A percentile compares a stretch with the other conserved stretches of the same genome.
Conservation (phyloP, 1,140 invertebrate species). For the Drosophila baimaii region DNA sequence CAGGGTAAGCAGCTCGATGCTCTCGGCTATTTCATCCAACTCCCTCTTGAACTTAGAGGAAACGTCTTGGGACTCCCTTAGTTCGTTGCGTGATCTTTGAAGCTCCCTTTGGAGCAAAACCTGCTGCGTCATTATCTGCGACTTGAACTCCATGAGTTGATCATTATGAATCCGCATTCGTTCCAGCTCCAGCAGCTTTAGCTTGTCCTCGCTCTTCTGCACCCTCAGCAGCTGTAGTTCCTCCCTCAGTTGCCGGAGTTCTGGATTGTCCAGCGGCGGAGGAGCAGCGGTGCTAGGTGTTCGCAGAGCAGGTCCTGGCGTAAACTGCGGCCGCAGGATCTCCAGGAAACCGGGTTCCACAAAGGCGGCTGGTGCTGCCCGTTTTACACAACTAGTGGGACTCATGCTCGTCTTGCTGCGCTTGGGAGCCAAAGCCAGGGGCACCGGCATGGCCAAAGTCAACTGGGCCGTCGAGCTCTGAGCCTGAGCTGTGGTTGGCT, state of each 20-base stretch:
- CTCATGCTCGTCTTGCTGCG: conserved; percentile 81
- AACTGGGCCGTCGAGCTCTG: conserved; percentile 68
- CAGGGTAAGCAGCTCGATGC: conserved; percentile 97
- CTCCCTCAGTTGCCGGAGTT: conserved; percentile 92
- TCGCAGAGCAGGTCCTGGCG: conserved; percentile 91
- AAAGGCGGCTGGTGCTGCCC: conserved; percentile 60
- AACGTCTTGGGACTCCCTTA: conserved; percentile 92
- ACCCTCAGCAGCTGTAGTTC: conserved; percentile 95
- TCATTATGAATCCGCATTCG: conserved; percentile 93
- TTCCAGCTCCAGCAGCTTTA: conserved; percentile 95
- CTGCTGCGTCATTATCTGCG: conserved; percentile 96
- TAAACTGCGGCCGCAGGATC: conserved; percentile 94
- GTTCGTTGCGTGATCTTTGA: conserved; percentile 92
- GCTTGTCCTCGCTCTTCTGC: conserved; percentile 93
- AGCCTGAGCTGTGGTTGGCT: conserved; percentile 71
- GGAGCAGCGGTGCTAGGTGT: conserved; percentile 85
- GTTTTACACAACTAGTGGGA: conserved; percentile 69
- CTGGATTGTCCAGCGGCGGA: conserved; percentile 86
- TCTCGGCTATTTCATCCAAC: conserved; percentile 95
- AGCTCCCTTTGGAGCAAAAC: conserved; percentile 94
- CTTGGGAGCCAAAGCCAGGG: conserved; percentile 68
- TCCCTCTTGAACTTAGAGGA: conserved; percentile 93
- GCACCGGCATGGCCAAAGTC: conserved; percentile 70
- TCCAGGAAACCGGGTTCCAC: conserved; percentile 93
- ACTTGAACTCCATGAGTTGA: conserved; percentile 96